Evolutionary conservation across 2,888 invertebrate species (phyloP).

Genomic region (Papilio demoleus): DNA sequence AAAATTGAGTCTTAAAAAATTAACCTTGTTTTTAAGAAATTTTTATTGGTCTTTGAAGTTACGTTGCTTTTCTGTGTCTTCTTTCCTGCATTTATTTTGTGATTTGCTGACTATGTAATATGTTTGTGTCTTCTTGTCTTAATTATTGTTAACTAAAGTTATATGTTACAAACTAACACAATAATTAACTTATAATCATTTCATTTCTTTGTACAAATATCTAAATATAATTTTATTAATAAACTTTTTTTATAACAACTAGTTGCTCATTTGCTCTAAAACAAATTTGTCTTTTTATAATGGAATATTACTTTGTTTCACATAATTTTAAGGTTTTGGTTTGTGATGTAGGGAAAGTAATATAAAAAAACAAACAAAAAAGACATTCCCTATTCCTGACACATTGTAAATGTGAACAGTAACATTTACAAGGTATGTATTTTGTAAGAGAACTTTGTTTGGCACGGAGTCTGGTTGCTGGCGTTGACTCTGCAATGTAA

Average conservation of each 20-base stretch:
- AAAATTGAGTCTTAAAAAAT: too few relatives aligned
- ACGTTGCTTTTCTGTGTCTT: not conserved
- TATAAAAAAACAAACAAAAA: not conserved
- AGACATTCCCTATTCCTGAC: conserved; percentile 20
- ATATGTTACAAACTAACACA: too few relatives aligned
- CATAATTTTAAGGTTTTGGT: not conserved
- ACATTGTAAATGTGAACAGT: conserved; percentile 3
- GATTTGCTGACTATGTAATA: conserved; percentile 1
- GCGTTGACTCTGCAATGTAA: conserved; percentile 74
- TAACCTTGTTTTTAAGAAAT: too few relatives aligned
- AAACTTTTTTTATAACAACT: not conserved
- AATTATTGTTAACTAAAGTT: too few relatives aligned
- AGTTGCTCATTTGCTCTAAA: not conserved
- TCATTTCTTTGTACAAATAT: not conserved
- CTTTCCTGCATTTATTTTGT: not conserved
- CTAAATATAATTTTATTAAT: not conserved
- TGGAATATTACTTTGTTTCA: not conserved
- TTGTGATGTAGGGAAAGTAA: not conserved
- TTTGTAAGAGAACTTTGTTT: conserved; percentile 53
- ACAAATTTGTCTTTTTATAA: conserved; percentile 13
- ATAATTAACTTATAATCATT: too few relatives aligned
- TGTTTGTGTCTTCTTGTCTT: not conserved
- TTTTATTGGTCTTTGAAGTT: too few relatives aligned
- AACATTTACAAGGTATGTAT: conserved; percentile 35
- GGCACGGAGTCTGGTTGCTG: conserved; percentile 67